phyloP scores from a whole-genome alignment of 2,888 invertebrate species.

The Podotricha telesiphe region DNA sequence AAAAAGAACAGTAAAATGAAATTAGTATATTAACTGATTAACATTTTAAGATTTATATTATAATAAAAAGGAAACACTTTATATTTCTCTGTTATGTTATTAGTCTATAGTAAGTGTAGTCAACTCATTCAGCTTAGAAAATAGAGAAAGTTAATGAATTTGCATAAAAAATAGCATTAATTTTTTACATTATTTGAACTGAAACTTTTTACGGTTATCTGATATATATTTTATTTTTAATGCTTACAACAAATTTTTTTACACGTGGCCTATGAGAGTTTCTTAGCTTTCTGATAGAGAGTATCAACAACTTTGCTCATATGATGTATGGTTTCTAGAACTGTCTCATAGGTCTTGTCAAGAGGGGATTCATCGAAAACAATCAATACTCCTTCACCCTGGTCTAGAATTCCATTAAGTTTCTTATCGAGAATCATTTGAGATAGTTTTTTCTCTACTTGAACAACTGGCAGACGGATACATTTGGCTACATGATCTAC shows the following conservation, averaged over 20 bases:
- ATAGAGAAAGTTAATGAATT: conserved; percentile 51
- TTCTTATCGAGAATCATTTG: conserved; percentile 99
- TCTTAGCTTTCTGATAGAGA: conserved; percentile 99
- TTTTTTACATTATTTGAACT: conserved; percentile 71
- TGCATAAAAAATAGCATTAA: conserved; percentile 73
- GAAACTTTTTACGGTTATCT: conserved; percentile 75
- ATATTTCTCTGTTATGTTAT: conserved; percentile 44
- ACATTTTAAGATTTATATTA: conserved; percentile 54
- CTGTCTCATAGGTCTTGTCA: conserved; percentile 98
- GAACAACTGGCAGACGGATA: conserved; percentile 93
- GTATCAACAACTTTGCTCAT: conserved; percentile 99
- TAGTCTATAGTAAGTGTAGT: conserved; percentile 37
- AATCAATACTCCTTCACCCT: conserved; percentile 98
- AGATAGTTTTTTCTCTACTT: conserved; percentile 99
- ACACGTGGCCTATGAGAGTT: conserved; percentile 89
- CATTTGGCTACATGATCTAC: conserved; percentile 95
- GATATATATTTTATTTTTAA: conserved; percentile 76
- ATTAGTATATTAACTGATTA: conserved; percentile 62
- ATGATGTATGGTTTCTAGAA: conserved; percentile 98
- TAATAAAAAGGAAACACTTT: conserved; percentile 38
- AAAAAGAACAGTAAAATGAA: conserved; percentile 66
- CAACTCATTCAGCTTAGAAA: conserved; percentile 38
- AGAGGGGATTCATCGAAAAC: conserved; percentile 97
- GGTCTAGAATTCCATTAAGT: conserved; percentile 98
- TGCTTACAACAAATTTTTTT: conserved; percentile 79